These are phyloP conservation scores for Paelopatides confundens DNA, from an alignment of 53 echinoderm and acorn worm species.

Conservation along the genomic window DNA sequence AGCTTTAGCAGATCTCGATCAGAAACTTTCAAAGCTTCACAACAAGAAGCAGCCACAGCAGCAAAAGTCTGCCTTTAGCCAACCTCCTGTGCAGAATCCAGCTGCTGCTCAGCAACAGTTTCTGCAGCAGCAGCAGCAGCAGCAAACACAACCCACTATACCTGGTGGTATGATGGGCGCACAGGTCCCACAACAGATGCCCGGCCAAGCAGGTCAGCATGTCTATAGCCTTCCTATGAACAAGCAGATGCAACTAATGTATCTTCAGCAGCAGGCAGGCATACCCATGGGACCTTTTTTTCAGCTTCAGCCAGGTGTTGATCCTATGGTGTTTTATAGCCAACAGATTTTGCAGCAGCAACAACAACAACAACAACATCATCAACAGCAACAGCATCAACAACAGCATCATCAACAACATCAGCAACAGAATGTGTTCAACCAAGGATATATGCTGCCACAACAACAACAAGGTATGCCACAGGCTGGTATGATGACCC, in stretches of 20 bases:
- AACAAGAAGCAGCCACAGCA: constrained; percentile 70
- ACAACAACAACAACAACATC: constrained; percentile 19
- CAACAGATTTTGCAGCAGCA: constrained; percentile 19
- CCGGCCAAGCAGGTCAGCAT: constrained; percentile 9
- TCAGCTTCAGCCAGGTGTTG: neutral
- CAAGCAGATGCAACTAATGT: constrained; percentile 1
- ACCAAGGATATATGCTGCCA: constrained; percentile 25
- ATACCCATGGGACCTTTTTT: neutral
- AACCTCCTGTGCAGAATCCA: constrained; percentile 8
- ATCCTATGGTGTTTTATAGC: neutral
- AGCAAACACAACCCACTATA: neutral
- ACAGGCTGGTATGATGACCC: neutral
- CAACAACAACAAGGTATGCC: constrained; percentile 37
- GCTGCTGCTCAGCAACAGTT: constrained; percentile 29
- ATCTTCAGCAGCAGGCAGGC: constrained; percentile 2
- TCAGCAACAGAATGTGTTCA: neutral
- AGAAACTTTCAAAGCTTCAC: constrained; percentile 75
- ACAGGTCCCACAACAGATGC: neutral
- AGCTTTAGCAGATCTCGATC: constrained; percentile 66
- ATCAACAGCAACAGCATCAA: constrained; percentile 32
- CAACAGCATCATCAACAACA: constrained; percentile 58
- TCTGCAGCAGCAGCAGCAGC: constrained; percentile 16
- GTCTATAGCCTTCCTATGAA: neutral
- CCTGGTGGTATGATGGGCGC: constrained; percentile 30
- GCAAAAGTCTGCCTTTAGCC: constrained; percentile 20